Base-by-base conservation (phyloP, 23 tunicate species). In the Styela clava region DNA sequence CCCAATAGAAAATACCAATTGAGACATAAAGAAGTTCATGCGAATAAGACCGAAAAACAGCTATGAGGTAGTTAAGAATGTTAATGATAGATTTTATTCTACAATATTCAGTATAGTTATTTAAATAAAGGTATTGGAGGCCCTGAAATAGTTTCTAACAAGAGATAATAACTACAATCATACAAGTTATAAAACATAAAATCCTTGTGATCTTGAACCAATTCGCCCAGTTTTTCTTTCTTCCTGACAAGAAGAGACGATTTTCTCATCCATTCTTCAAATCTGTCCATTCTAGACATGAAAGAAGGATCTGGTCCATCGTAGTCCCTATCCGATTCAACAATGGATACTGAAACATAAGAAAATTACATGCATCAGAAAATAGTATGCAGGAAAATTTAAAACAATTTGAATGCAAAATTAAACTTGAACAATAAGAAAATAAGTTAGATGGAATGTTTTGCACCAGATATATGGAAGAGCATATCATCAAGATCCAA, bases 221-320 rank as follows among this genome's bases (percentile, higher is more conserved):
- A 35, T 52, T 81, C 82, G 16, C 84, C 78, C 28, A 93, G 81
- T 44, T 69, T 68, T 73, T 90, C 89, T 64, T 81, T 79, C 84
- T 93, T 93, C 28, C 62, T 1, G 35, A 93, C 87, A 51, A 87
- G 86, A 24, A 87, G 69, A 1, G 93, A 73, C 34, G 89, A 69
- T 80, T 78, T 74, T 73, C 98, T 73, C n/a, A 87, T 31, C n/a
- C 93, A 84, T 84, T 93, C 98, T 31, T 87, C 93, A 81, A 88
- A 93, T 64, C 85, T 73, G 37, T 87, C 98, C 74, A 85, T 89
- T 29, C 98, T 73, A 16, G 93, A 87, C 79, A 93, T 31, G 69
- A 93, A 93, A 5, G 79, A 82, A 32, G 82, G 72, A 21, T 91
- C 94, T 24, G 82, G 69, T 12, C 86, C 34, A 52, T 81, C 81